A percentile compares a stretch with the other conserved stretches of the same genome.
Conservation (phyloP, 2,888 invertebrate species). For the Ochropleura plecta region DNA sequence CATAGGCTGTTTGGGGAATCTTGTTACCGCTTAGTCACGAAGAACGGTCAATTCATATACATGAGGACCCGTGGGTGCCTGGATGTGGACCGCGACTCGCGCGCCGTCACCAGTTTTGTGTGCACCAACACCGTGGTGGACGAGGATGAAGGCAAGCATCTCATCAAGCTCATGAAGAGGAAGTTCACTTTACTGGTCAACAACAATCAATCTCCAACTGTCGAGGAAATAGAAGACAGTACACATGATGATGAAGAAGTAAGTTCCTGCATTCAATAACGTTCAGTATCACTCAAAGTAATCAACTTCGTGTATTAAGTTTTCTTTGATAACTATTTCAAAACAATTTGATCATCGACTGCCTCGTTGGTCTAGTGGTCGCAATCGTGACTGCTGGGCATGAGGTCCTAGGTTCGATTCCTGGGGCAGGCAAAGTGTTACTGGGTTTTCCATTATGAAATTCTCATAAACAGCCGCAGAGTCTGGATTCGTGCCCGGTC, state of each 20-base stretch:
- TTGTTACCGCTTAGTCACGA: conserved; percentile 95
- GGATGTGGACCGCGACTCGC: conserved; percentile 93
- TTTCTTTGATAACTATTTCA: not conserved
- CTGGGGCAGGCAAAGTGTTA: too few species aligned
- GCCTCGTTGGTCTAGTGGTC: too few species aligned
- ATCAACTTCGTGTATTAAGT: not conserved
- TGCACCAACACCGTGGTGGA: conserved; percentile 95
- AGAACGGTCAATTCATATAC: conserved; percentile 95
- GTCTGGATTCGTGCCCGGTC: too few species aligned
- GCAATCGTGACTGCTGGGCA: too few species aligned
- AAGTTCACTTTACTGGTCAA: conserved; percentile 91
- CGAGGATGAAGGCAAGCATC: conserved; percentile 92
- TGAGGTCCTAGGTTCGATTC: too few species aligned
- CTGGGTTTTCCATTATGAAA: too few species aligned
- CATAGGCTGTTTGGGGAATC: conserved; percentile 95
- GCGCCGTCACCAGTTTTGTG: conserved; percentile 94
- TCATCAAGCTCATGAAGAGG: conserved; percentile 94
- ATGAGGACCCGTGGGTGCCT: conserved; percentile 95
- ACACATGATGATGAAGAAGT: conserved; percentile 35
- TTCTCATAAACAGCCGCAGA: too few species aligned
- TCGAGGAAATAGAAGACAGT: conserved; percentile 66
- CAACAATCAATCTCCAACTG: conserved; percentile 61
- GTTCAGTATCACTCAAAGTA: conserved; percentile 1
- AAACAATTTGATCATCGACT: too few species aligned
- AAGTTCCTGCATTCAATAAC: not conserved